Base-by-base conservation (phyloP, 2,797 vertebrate genomes). In the Dromococcyx pavoninus region DNA sequence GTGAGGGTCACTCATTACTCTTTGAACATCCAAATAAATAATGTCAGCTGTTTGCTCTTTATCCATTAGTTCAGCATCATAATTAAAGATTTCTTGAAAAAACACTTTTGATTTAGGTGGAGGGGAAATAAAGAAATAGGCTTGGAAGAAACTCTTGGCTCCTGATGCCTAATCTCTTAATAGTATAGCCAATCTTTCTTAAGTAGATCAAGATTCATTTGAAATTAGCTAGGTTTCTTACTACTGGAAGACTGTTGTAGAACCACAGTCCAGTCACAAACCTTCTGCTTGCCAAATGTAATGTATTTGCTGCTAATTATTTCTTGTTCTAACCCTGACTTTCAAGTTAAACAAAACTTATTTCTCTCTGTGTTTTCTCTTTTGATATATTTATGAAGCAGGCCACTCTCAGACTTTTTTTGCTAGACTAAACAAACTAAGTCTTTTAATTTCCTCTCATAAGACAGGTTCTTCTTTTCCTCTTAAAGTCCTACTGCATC, bases 401-500 rank as follows among this genome's bases (percentile, higher is more conserved):
- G 9, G 4, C 11, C 14, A 64, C 58, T 65, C 58, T 79, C 60
- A 71, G 43, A 76, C 43, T 90, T 90, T 53, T 43, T 85, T 81
- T 90, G 35, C 39, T 90, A 93, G 89, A 93, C 86, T 93, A 94
- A 91, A 94, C 39, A 93, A 69, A 66, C 4, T 33, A 66, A 54
- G 13, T 65, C n/a, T 86, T 88, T 86, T 79, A 60, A 82, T 82
- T 74, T 90, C 41, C 13, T 91, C 32, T 90, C 19, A 7, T 65
- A 89, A 82, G 48, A 74, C 60, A 71, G 7, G 44, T 74, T 85
- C 56, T 88, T 84, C 17, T 79, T 90, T 91, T 71, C 54, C 33
- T 75, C 22, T 28, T 83, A 48, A 43, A 43, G 25, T 78, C n/a
- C n/a, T 66, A 58, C 69, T 86, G 54, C 39, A 9, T 88, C 28